These are phyloP conservation scores for Hoplias malabaricus DNA, from an alignment of 2,113 vertebrate genomes.

Conservation along the genomic window DNA sequence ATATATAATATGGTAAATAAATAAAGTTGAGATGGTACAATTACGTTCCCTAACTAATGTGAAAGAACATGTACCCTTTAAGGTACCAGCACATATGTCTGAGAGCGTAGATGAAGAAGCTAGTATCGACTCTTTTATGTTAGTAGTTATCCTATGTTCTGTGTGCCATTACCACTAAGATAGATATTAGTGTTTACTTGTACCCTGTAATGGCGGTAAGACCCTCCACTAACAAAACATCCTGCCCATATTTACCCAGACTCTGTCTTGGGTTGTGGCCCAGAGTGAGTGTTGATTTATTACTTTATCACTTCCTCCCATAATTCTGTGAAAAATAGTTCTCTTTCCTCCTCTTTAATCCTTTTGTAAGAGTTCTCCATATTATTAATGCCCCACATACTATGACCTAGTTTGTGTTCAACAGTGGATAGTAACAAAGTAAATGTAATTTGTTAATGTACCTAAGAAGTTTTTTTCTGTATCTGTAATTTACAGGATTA, in stretches of 20 bases:
- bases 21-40: too few species aligned
- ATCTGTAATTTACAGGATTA: too few species aligned
- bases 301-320: constrained; percentile 32
- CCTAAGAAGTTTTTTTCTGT: too few species aligned
- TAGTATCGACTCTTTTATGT: not conserved
- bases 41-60: too few species aligned
- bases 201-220: not conserved
- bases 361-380: not conserved
- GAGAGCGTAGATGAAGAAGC: too few species aligned
- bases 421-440: too few species aligned
- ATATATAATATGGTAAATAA: too few species aligned
- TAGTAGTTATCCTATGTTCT: not conserved
- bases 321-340: not conserved
- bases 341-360: not conserved
- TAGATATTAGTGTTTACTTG: not conserved
- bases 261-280: not conserved
- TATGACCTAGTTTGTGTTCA: not conserved
- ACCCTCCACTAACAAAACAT: constrained; percentile 17
- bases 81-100: not conserved
- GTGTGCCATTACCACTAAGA: not conserved
- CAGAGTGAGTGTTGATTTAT: not conserved
- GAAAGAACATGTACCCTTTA: too few species aligned
- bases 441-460: too few species aligned
- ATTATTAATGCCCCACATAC: not conserved
- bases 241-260: constrained; percentile 39